Conservation (phyloP, 2,797 vertebrate genomes). For the Coluber constrictor region DNA sequence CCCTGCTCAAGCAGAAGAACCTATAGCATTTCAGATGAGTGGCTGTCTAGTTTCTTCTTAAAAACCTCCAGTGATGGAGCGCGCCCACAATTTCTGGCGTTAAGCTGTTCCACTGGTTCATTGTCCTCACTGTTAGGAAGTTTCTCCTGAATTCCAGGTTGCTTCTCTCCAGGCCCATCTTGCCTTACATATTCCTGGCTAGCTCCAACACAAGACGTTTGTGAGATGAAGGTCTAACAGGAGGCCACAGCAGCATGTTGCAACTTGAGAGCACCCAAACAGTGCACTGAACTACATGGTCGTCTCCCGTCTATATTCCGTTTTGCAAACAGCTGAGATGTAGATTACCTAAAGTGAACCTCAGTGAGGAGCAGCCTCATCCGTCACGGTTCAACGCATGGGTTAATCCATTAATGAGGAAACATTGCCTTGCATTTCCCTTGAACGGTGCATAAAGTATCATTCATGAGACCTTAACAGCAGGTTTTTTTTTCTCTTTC, state of each 20-base stretch:
- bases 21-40: too few relatives aligned
- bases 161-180: too few relatives aligned
- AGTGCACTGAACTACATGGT: neutral
- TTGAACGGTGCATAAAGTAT: neutral
- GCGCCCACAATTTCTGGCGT: too few relatives aligned
- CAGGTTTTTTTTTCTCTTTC: neutral
- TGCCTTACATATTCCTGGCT: neutral
- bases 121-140: too few relatives aligned
- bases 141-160: too few relatives aligned
- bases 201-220: neutral
- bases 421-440: constrained; percentile 3
- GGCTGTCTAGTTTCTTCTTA: too few relatives aligned
- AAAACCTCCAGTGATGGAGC: too few relatives aligned
- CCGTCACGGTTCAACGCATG: neutral
- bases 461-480: neutral
- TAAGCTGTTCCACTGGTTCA: too few relatives aligned
- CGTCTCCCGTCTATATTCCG: neutral
- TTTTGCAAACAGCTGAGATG: neutral
- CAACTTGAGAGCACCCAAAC: neutral
- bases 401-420: constrained; percentile 24
- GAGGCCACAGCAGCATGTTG: neutral
- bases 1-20: too few relatives aligned
- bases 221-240: neutral
- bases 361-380: neutral
- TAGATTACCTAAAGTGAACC: neutral